phyloP scores from a whole-genome alignment of 2,888 invertebrate genomes.

The Netelia virgata region DNA sequence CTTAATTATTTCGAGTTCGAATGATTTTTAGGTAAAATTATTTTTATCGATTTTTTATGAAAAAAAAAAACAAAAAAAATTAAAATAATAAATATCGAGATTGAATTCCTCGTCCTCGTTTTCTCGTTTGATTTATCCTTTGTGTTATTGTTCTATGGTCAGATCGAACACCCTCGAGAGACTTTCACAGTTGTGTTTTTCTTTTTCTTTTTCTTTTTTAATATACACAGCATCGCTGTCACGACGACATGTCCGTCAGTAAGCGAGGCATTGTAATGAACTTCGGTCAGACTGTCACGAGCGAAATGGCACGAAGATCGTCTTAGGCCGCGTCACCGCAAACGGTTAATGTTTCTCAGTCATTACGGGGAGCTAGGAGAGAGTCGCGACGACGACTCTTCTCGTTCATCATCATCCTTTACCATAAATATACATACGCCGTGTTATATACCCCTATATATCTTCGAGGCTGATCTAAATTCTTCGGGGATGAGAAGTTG shows the following conservation, averaged over 20 bases:
- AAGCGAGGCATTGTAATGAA: constrained; percentile 7
- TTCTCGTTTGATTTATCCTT: constrained; percentile 7
- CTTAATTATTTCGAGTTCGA: too few relatives aligned
- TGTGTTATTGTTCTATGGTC: not conserved
- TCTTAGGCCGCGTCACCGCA: constrained; percentile 19
- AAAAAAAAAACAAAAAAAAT: too few relatives aligned
- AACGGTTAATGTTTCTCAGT: constrained; percentile 16
- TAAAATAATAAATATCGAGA: not conserved
- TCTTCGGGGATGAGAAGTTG: constrained; percentile 53
- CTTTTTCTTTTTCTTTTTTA: too few relatives aligned
- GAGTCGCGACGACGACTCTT: not conserved
- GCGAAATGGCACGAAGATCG: constrained; percentile 18
- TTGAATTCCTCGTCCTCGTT: constrained; percentile 21
- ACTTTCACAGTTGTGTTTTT: not conserved
- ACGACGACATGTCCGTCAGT: constrained; percentile 9
- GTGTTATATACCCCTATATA: not conserved
- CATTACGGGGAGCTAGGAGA: not conserved
- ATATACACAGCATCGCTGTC: not conserved
- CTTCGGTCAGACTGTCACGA: constrained; percentile 19
- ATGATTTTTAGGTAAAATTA: too few relatives aligned
- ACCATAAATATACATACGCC: not conserved
- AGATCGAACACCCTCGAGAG: constrained; percentile 4
- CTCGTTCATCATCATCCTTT: constrained; percentile 28
- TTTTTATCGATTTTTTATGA: not conserved
- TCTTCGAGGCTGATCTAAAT: constrained; percentile 61